These are phyloP conservation scores for Odocoileus virginianus DNA, from an alignment of 2,113 vertebrate genomes.

Conservation along the genomic window DNA sequence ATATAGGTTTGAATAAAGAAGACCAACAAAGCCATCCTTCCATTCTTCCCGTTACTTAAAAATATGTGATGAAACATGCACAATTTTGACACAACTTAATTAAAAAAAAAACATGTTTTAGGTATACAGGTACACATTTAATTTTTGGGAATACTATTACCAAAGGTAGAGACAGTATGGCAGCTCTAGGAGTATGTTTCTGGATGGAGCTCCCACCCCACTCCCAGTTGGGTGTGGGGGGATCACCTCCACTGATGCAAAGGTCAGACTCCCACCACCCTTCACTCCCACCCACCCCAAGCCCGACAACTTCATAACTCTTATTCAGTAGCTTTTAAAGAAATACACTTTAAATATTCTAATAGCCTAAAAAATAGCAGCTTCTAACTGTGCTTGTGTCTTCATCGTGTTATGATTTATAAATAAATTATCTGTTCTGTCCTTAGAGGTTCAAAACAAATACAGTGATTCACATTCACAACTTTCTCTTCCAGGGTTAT, in stretches of 20 bases:
- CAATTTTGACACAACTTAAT: not conserved
- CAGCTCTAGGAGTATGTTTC: not conserved
- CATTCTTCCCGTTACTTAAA: not conserved
- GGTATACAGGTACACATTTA: not conserved
- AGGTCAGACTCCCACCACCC: fast-evolving
- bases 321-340: not conserved
- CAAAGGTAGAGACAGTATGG: not conserved
- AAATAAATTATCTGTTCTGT: not conserved
- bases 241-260: fast-evolving
- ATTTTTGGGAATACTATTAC: not conserved
- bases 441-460: not conserved
- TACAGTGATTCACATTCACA: fast-evolving
- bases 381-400: not conserved
- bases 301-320: not conserved
- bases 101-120: not conserved
- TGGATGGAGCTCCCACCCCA: fast-evolving
- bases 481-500: not conserved
- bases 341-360: not conserved
- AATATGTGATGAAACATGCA: not conserved
- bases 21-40: not conserved
- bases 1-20: not conserved
- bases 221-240: fast-evolving
- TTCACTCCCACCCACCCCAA: not conserved
- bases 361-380: not conserved
- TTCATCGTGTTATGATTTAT: not conserved